Conservation (phyloP, 2,113 vertebrate genomes). For the Acanthochromis polyacanthus region DNA sequence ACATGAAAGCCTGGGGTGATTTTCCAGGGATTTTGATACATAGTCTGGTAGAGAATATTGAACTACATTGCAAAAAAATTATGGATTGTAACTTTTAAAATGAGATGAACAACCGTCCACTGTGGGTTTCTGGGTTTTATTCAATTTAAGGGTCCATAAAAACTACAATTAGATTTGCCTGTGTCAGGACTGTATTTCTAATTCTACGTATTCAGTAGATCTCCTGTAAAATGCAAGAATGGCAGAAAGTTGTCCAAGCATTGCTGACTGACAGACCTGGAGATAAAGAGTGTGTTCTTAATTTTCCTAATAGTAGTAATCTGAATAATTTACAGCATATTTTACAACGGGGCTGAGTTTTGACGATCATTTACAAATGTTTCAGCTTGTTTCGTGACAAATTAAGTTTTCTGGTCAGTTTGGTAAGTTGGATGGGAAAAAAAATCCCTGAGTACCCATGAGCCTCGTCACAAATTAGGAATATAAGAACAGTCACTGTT, state of each 20-base stretch:
- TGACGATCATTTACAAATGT: background rate
- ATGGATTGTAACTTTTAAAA: slow-evolving; percentile 17
- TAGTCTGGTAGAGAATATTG: slow-evolving; percentile 9
- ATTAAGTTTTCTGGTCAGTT: slow-evolving; percentile 33
- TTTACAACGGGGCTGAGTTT: background rate
- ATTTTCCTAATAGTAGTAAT: slow-evolving; percentile 7
- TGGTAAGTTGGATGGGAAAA: slow-evolving; percentile 11
- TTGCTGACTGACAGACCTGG: background rate
- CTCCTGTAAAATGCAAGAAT: slow-evolving; percentile 5
- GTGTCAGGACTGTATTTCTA: slow-evolving; percentile 1
- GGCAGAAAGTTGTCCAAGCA: background rate
- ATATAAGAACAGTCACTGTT: slow-evolving; percentile 1
- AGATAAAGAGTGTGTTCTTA: background rate
- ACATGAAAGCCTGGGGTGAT: slow-evolving; percentile 16
- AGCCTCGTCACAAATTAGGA: background rate
- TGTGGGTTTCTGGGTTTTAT: slow-evolving; percentile 24
- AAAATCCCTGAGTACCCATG: slow-evolving; percentile 20
- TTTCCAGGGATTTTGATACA: slow-evolving; percentile 14
- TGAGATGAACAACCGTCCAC: slow-evolving; percentile 1
- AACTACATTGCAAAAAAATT: slow-evolving; percentile 4
- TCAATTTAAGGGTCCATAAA: slow-evolving; percentile 50
- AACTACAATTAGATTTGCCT: slow-evolving; percentile 36
- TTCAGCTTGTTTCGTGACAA: slow-evolving; percentile 10
- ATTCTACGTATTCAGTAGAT: slow-evolving; percentile 5
- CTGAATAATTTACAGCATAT: background rate